A percentile compares a stretch with the other conserved stretches of the same genome.
Evolutionary conservation across 2,888 invertebrate genomes (phyloP).

Genomic region (Dolichomitus sp.): DNA sequence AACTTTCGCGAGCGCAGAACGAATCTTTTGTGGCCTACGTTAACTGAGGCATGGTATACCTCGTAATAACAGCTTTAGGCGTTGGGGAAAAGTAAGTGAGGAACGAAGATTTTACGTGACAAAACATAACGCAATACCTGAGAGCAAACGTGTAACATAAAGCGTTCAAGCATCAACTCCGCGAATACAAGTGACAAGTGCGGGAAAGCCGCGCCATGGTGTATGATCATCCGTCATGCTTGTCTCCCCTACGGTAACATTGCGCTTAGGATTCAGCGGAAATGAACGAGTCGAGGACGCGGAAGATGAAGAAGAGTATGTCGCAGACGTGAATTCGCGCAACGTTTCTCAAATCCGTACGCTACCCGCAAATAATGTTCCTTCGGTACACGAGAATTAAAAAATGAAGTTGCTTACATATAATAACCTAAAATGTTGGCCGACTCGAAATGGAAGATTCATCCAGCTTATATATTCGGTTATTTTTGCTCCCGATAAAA

Average conservation of each 20-base stretch:
- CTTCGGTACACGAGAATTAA: not conserved
- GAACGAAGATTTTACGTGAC: constrained; percentile 3
- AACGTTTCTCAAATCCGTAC: not conserved
- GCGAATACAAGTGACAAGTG: not conserved
- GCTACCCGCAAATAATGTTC: not conserved
- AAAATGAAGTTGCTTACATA: not conserved
- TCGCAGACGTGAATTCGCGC: not conserved
- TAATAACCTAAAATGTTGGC: not conserved
- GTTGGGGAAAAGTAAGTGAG: not conserved
- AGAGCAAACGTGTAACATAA: not conserved
- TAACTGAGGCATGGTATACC: not conserved
- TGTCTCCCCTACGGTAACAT: not conserved
- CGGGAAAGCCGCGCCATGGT: not conserved
- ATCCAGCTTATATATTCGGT: constrained; percentile 22
- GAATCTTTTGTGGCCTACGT: constrained; percentile 4
- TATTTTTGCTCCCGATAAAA: constrained; percentile 28
- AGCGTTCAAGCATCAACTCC: not conserved
- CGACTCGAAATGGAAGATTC: not conserved
- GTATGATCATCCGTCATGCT: constrained; percentile 21
- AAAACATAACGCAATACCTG: constrained; percentile 5
- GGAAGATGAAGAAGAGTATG: constrained; percentile 4
- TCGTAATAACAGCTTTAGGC: constrained; percentile 8
- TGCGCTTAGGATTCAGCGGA: constrained; percentile 2
- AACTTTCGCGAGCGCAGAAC: not conserved
- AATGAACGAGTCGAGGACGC: constrained; percentile 5